A percentile compares a stretch with the other conserved stretches of the same genome.
These are phyloP conservation scores for Acleris emargana DNA, from an alignment of 2,888 invertebrate species.

Conservation along the genomic window DNA sequence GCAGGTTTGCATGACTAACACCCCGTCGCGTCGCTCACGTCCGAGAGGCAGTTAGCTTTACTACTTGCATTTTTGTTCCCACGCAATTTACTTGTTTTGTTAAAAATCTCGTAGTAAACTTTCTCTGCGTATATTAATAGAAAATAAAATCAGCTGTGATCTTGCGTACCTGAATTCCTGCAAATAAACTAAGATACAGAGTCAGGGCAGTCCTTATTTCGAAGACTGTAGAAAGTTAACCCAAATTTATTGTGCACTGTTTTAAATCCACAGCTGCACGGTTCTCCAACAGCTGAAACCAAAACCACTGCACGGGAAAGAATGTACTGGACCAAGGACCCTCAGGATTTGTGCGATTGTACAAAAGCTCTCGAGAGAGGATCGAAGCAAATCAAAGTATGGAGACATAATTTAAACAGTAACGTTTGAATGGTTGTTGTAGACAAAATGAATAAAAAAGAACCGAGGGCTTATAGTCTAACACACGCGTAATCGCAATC, in stretches of 20 bases:
- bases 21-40: background rate
- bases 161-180: background rate
- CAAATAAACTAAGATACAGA: slow-evolving; percentile 9
- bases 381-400: no score
- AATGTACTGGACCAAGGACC: slow-evolving; percentile 48
- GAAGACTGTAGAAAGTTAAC: slow-evolving; percentile 57
- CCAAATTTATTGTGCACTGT: slow-evolving; percentile 67
- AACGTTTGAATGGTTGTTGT: no score
- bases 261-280: slow-evolving; percentile 60
- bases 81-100: no score
- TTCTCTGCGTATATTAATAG: no score
- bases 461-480: no score
- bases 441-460: no score
- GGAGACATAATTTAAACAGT: no score
- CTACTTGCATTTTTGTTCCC: background rate
- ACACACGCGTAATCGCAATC: no score
- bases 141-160: slow-evolving; percentile 2
- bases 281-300: slow-evolving; percentile 49
- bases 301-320: slow-evolving; percentile 45
- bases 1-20: slow-evolving; percentile 5
- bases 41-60: background rate
- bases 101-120: no score
- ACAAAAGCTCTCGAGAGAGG: no score
- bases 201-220: slow-evolving; percentile 18
- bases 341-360: slow-evolving; percentile 7